Conservation (phyloP, 2,797 vertebrate genomes). For the Apogon talboti region DNA sequence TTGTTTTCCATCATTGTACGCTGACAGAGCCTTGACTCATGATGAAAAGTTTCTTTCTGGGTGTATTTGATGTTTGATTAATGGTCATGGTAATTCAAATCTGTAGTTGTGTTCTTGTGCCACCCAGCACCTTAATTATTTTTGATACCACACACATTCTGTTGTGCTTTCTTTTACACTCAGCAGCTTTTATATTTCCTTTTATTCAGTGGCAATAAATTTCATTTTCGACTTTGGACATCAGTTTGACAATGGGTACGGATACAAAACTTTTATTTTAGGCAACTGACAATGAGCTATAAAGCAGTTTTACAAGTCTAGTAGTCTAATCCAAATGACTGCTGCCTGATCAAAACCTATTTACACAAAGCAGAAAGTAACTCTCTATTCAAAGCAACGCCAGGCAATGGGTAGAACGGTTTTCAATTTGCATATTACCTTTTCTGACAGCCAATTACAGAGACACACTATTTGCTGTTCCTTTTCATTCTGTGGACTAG, state of each 20-base stretch:
- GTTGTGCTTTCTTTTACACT: conserved; percentile 24
- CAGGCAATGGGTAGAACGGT: conserved; percentile 30
- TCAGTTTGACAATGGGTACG: neutral
- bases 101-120: conserved; percentile 39
- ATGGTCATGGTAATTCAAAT: conserved; percentile 59
- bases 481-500: conserved; percentile 63
- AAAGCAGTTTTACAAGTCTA: conserved; percentile 21
- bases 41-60: conserved; percentile 54
- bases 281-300: conserved; percentile 20
- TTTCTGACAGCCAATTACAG: conserved; percentile 70
- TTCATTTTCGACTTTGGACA: conserved; percentile 13
- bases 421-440: conserved; percentile 71
- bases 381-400: conserved; percentile 57
- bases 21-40: conserved; percentile 71
- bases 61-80: conserved; percentile 59
- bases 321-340: conserved; percentile 41
- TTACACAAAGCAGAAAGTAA: conserved; percentile 58
- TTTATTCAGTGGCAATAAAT: conserved; percentile 1
- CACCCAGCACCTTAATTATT: conserved; percentile 46
- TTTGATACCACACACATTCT: conserved; percentile 46
- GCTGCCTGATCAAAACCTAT: conserved; percentile 57
- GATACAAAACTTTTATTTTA: conserved; percentile 23
- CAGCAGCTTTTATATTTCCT: conserved; percentile 7
- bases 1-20: conserved; percentile 78
- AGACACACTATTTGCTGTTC: conserved; percentile 65